Percentiles rank a stretch among this genome's conserved stretches.
phyloP scores from a whole-genome alignment of 2,888 invertebrate species.

The Acronicta leporina region DNA sequence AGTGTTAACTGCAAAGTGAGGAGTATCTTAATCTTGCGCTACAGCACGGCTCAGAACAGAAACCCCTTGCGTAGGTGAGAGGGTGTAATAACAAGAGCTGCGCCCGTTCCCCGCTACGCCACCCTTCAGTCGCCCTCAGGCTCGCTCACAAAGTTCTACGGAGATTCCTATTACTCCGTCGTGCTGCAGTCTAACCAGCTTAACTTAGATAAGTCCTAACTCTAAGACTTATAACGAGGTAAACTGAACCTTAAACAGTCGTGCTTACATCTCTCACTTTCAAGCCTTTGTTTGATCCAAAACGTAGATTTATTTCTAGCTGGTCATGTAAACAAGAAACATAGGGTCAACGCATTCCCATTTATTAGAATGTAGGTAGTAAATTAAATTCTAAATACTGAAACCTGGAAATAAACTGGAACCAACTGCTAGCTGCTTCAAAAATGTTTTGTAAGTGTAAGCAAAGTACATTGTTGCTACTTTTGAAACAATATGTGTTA shows the following conservation, averaged over 20 bases:
- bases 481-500: constrained; percentile 69
- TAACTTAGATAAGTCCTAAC: constrained; percentile 80
- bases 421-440: constrained; percentile 4
- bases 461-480: constrained; percentile 73
- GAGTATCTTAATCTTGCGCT: constrained; percentile 85
- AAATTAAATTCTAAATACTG: not conserved
- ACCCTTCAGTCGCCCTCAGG: constrained; percentile 75
- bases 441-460: constrained; percentile 53
- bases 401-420: too few species aligned
- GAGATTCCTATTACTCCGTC: constrained; percentile 84
- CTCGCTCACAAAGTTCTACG: constrained; percentile 81
- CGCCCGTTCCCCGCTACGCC: constrained; percentile 67
- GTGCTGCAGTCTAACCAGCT: constrained; percentile 78
- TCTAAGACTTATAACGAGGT: constrained; percentile 69
- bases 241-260: constrained; percentile 73
- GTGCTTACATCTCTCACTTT: constrained; percentile 65
- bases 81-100: constrained; percentile 86
- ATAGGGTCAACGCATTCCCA: constrained; percentile 1
- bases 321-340: constrained; percentile 58
- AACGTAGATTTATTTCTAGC: constrained; percentile 62
- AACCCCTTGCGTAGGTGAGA: constrained; percentile 86
- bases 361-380: constrained; percentile 5
- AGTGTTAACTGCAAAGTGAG: constrained; percentile 81
- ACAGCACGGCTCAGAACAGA: constrained; percentile 79
- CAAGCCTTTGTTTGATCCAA: constrained; percentile 60